These are phyloP conservation scores for Nansenia antarctica DNA, from an alignment of 2,113 vertebrate genomes.

Conservation along the genomic window DNA sequence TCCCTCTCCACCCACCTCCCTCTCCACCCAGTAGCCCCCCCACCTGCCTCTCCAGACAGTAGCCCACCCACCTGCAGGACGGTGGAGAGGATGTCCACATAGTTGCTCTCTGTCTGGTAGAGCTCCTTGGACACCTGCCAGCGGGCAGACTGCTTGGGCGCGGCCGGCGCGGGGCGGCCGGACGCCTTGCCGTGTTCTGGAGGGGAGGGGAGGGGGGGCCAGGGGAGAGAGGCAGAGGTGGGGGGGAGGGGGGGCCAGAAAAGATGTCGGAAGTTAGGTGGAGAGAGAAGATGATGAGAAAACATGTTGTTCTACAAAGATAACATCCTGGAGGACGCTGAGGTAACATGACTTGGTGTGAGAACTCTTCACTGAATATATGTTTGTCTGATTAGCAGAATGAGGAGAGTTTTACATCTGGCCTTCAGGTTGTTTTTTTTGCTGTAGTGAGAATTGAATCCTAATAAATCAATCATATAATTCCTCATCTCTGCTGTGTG, in stretches of 20 bases:
- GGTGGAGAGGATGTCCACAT: slow-evolving; percentile 94
- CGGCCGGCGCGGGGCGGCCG: slow-evolving; percentile 83
- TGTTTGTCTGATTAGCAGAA: too few species aligned
- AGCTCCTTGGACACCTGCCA: slow-evolving; percentile 99
- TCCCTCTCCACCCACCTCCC: too few species aligned
- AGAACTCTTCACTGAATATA: too few species aligned
- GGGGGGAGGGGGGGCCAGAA: slow-evolving; percentile 8
- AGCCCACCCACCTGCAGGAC: slow-evolving; percentile 85
- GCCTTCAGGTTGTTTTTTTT: too few species aligned
- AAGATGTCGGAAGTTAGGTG: too few species aligned
- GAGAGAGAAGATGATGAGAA: background rate
- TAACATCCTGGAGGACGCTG: too few species aligned
- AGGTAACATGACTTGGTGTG: too few species aligned
- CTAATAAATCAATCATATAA: too few species aligned
- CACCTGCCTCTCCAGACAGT: background rate
- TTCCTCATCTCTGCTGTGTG: too few species aligned
- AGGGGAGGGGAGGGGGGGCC: slow-evolving; percentile 29
- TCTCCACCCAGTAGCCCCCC: too few species aligned
- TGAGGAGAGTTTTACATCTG: too few species aligned
- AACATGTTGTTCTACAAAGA: background rate
- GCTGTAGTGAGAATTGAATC: too few species aligned
- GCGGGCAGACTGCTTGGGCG: slow-evolving; percentile 90
- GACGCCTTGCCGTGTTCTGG: slow-evolving; percentile 81
- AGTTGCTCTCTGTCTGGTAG: slow-evolving; percentile 98
- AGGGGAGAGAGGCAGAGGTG: slow-evolving; percentile 6